Conservation (phyloP, 2,797 vertebrate genomes). For the Kryptopterus vitreolus region DNA sequence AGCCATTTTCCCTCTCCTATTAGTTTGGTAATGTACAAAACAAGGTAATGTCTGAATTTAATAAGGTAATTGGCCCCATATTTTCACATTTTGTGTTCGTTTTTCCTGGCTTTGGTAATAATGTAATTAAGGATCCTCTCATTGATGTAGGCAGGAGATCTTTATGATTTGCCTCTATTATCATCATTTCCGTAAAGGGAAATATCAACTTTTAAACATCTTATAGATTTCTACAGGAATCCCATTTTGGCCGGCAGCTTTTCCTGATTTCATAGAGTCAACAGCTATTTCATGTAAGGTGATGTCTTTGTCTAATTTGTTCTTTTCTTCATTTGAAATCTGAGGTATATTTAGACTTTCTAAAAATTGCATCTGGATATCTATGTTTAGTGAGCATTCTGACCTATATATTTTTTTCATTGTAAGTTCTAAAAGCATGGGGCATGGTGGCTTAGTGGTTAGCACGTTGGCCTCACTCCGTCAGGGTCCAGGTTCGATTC, state of each 20-base stretch:
- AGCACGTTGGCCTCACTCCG: no score
- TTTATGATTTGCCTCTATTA: no score
- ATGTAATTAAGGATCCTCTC: neutral
- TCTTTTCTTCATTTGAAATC: neutral
- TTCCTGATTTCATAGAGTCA: neutral
- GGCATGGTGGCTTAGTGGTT: no score
- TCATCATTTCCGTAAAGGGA: no score
- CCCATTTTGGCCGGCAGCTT: neutral
- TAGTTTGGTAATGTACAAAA: neutral
- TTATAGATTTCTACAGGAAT: neutral
- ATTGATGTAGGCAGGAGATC: neutral
- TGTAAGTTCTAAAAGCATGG: no score
- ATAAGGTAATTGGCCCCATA: neutral
- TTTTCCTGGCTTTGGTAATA: neutral
- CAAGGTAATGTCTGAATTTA: neutral
- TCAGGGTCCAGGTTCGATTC: no score
- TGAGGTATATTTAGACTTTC: neutral
- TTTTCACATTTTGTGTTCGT: neutral
- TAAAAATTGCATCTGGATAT: neutral
- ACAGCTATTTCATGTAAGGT: neutral
- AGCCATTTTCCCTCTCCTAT: neutral
- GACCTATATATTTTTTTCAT: neutral
- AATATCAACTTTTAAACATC: no score
- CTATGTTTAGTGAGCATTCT: no score
- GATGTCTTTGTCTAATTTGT: neutral